Base-by-base conservation (phyloP, 2,113 vertebrate species). In the Anarrhichthys ocellatus region DNA sequence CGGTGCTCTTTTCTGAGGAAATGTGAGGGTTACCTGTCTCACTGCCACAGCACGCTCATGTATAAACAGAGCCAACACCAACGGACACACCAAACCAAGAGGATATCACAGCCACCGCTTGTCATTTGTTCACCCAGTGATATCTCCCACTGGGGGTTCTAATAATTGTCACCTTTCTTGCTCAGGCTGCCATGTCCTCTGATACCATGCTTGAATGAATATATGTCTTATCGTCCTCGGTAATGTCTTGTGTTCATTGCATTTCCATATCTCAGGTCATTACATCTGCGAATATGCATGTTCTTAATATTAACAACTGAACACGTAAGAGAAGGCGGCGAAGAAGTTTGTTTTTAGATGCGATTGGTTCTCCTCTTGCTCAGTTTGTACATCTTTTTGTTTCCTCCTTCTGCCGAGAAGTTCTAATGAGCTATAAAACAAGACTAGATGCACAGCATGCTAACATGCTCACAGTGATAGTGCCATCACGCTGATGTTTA, bases 1-100 rank as follows among this genome's bases (percentile, higher is more conserved):
- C 44, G 42, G 65, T 11, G 24, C 63, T 34, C 5, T 56, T 64
- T 78, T 80, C 48, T 9, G 5, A 67, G 66, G 84, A 88, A 88
- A 89, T 88, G 73, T 82, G 54, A 70, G 84, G 87, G 86, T 89
- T 88, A 84, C 72, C 72, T 76, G 48, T 80, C 44, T 84, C 70
- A 67, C 76, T 76, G 85, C 78, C 27, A 22, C 52, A 58, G 54
- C 80, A 50, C 20, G 81, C 65, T 77, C 62, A 59, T 76, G 58
- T 67, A 68, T 59, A 83, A 81, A 76, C 84, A 62, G 46, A 87
- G 76, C 24, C 76, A 73, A 48, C 36, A 66, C 52, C 48, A 87
- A 50, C n/a, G 2, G 61, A 69, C 40, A n/a, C 1, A 58, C 76
- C 24, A 76, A 71, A 78, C 59, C 58, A 66, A 74, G 77, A 85